phyloP scores from a whole-genome alignment of 2,888 invertebrate genomes.

The Calliopum simillimum region DNA sequence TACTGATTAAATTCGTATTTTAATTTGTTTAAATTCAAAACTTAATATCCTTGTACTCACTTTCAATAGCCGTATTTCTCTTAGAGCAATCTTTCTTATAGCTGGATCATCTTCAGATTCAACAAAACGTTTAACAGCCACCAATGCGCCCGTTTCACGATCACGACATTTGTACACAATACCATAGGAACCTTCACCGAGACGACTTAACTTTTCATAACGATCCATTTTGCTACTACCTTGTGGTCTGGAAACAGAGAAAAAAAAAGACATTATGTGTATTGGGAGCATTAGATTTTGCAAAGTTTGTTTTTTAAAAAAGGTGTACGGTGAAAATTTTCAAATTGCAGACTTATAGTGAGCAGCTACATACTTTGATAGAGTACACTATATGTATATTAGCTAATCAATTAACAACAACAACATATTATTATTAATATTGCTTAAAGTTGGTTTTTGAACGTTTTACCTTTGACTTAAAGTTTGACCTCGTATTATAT shows the following conservation, averaged over 20 bases:
- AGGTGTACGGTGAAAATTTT: background rate
- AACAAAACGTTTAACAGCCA: conserved; percentile 97
- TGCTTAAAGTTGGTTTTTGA: background rate
- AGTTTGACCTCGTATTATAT: conserved; percentile 62
- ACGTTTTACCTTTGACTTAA: conserved; percentile 60
- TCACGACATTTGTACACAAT: conserved; percentile 97
- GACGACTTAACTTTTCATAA: conserved; percentile 93
- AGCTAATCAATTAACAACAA: background rate
- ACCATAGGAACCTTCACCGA: conserved; percentile 81
- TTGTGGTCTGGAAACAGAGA: conserved; percentile 74
- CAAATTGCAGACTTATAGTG: background rate
- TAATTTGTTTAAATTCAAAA: background rate
- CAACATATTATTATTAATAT: background rate
- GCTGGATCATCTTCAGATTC: conserved; percentile 97
- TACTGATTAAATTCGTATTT: no score
- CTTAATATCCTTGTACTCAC: conserved; percentile 67
- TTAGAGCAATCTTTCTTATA: conserved; percentile 93
- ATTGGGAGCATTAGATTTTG: background rate
- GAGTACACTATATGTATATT: background rate
- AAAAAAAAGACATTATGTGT: no score
- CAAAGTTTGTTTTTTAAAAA: background rate
- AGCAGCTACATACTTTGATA: background rate
- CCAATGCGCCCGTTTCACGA: conserved; percentile 92
- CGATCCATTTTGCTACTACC: conserved; percentile 91
- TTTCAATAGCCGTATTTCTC: conserved; percentile 95